A percentile compares a stretch with the other conserved stretches of the same genome.
Conservation (phyloP, 2,888 invertebrate genomes). For the Aspidapion aeneum region DNA sequence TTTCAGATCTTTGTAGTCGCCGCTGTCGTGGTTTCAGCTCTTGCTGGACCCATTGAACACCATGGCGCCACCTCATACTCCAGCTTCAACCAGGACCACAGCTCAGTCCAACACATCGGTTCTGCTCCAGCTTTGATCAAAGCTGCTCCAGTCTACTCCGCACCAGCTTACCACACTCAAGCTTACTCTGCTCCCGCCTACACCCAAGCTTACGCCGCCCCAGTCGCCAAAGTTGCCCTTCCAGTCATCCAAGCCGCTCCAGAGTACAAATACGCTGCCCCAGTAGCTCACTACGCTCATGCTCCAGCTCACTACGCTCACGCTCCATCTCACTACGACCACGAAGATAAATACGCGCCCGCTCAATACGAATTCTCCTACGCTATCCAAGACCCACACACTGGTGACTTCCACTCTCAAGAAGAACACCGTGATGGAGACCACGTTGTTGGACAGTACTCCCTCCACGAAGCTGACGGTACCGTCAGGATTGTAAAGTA, state of each 20-base stretch:
- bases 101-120: conserved; percentile 21
- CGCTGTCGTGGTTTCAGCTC: conserved; percentile 45
- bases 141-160: conserved; percentile 10
- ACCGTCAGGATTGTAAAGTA: conserved; percentile 56
- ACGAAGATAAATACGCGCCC: conserved; percentile 39
- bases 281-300: conserved; percentile 1
- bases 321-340: conserved; percentile 11
- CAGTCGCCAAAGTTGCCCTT: conserved; percentile 4
- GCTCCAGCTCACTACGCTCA: conserved; percentile 21
- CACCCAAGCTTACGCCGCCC: conserved; percentile 8
- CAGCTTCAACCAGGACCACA: conserved; percentile 27
- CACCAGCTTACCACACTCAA: conserved; percentile 13
- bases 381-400: conserved; percentile 40
- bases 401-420: conserved; percentile 57
- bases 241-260: neutral
- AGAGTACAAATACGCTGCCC: neutral
- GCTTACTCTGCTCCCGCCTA: conserved; percentile 17
- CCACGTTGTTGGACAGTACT: conserved; percentile 54
- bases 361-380: conserved; percentile 55
- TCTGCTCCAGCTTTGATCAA: conserved; percentile 9
- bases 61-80: conserved; percentile 29
- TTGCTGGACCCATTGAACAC: conserved; percentile 26
- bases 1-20: conserved; percentile 38
- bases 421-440: conserved; percentile 55
- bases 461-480: conserved; percentile 55